Conservation (phyloP, 2,113 vertebrate genomes). For the Tragelaphus buxtoni region DNA sequence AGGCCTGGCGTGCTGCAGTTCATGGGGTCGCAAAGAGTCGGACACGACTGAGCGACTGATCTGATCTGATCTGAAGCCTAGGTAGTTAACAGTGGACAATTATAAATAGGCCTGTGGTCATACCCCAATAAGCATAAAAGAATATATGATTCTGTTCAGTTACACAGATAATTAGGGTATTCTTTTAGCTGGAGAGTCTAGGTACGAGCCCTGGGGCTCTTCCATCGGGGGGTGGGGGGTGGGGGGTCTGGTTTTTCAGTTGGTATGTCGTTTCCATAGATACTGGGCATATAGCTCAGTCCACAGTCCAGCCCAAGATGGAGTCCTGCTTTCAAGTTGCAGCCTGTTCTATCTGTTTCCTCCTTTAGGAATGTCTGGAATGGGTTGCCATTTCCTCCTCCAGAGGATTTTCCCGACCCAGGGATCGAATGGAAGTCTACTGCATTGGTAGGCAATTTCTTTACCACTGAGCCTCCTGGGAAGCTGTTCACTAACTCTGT, state of each 20-base stretch:
- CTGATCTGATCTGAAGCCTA: background rate
- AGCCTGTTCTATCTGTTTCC: background rate
- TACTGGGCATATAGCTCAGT: background rate
- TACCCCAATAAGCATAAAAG: background rate
- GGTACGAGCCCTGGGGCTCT: background rate
- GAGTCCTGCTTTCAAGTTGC: background rate
- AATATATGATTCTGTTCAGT: background rate
- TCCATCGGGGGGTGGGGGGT: background rate
- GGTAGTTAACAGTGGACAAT: background rate
- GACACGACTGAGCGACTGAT: no score
- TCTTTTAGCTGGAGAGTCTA: background rate
- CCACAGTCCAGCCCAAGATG: background rate
- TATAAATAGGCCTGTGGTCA: background rate
- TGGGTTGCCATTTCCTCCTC: background rate
- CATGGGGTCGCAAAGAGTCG: no score
- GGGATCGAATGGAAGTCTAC: rapidly evolving
- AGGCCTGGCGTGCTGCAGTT: no score
- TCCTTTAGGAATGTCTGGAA: background rate
- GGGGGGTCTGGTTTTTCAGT: background rate
- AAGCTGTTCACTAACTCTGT: background rate
- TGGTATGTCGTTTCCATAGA: background rate
- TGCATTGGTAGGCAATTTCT: background rate
- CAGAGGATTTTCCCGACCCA: background rate
- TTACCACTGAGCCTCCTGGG: background rate
- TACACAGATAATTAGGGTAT: background rate